phyloP scores from a whole-genome alignment of 2,113 vertebrate species.

The Enhydra lutris region DNA sequence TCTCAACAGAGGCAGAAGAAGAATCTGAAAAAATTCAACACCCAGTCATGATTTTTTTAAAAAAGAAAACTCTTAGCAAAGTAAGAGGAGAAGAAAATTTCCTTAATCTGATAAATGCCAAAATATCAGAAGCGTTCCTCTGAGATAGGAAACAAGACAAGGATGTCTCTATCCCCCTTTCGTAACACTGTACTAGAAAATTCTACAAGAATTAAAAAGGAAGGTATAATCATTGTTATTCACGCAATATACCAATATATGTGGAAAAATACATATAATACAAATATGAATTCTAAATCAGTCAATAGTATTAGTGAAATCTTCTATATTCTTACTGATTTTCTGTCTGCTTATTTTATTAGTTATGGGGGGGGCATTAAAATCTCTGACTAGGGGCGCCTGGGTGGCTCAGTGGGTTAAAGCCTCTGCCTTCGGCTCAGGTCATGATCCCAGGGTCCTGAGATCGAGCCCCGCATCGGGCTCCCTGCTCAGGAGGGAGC shows the following conservation, averaged over 20 bases:
- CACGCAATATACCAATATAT: background rate
- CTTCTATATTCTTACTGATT: background rate
- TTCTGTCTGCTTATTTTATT: background rate
- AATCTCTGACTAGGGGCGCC: background rate
- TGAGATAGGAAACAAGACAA: background rate
- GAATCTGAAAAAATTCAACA: background rate
- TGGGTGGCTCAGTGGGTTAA: no score
- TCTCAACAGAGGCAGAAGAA: background rate
- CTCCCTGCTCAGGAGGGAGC: no score
- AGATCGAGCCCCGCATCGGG: no score
- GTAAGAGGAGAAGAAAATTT: background rate
- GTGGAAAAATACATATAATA: background rate
- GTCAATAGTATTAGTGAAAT: background rate
- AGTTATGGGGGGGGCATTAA: background rate
- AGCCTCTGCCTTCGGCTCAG: no score
- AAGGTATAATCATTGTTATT: background rate
- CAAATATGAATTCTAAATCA: background rate
- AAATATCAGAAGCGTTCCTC: background rate
- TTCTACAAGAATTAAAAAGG: background rate
- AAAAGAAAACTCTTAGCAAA: background rate
- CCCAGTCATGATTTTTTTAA: background rate
- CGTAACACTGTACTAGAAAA: background rate
- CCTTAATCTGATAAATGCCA: background rate
- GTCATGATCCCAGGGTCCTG: no score
- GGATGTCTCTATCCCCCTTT: background rate